A percentile compares a stretch with the other conserved stretches of the same genome.
Conservation (phyloP, 2,113 vertebrate genomes). For the Trogon surrucura region DNA sequence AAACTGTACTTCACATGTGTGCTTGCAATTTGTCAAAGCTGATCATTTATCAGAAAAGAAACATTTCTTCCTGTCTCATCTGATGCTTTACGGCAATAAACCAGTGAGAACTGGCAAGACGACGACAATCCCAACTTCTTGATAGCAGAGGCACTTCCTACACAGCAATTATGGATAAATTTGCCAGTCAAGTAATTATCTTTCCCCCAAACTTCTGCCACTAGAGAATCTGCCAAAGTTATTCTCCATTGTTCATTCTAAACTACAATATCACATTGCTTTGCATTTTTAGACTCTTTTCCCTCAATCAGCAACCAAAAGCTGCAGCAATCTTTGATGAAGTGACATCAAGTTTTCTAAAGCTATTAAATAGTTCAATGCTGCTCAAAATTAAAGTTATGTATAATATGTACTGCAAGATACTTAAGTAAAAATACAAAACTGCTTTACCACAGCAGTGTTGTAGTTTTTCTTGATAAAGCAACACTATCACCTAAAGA, state of each 20-base stretch:
- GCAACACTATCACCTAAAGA: slow-evolving; percentile 19
- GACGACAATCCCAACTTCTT: not conserved
- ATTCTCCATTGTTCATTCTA: not conserved
- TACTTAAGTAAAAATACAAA: not conserved
- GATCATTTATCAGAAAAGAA: not conserved
- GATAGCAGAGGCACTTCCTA: not conserved
- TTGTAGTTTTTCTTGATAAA: not conserved
- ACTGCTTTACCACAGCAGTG: not conserved
- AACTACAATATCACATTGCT: not conserved
- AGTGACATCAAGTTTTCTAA: not conserved
- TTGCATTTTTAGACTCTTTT: not conserved
- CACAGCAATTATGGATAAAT: not conserved
- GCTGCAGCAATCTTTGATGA: not conserved
- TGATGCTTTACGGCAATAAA: not conserved
- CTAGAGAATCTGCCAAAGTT: not conserved
- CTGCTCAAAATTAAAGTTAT: not conserved
- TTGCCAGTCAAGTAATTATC: not conserved
- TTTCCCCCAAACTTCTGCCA: not conserved
- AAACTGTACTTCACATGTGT: not conserved
- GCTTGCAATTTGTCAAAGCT: not conserved
- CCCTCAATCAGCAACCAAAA: not conserved
- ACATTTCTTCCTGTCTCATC: not conserved
- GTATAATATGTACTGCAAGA: not conserved
- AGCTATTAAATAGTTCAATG: not conserved
- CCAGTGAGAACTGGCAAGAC: not conserved